Base-by-base conservation (phyloP, 2,888 invertebrate species). In the Conomelus anceps region DNA sequence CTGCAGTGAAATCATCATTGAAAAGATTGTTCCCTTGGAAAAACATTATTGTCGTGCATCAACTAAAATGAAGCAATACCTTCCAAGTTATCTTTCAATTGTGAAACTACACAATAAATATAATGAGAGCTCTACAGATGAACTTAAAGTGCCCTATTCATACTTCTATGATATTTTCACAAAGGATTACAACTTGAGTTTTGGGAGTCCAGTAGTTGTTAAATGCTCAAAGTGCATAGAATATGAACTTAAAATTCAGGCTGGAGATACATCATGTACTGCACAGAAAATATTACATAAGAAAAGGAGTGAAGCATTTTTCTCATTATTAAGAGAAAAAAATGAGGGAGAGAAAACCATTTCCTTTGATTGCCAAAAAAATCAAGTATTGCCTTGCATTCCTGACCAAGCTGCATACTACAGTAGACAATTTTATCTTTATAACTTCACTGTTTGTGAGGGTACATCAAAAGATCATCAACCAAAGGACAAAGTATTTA, bases 371-470 rank as follows among this genome's bases (percentile, higher is more conserved):
- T 84, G 84, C 17, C 84, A 84, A 13, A 84, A 84, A 22, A 84
- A 84, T 89, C 89, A 91, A 63, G 87, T 89, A 7, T 87, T 92
- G 7, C 92, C 92, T 3, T 92, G 92, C 88, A 90, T 92, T 23
- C 84, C 84, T 84, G 84, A 84, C 20, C 84, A 84, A 84, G 84
- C 84, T 22, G 84, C 84, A n/a, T 84, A 84, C 84, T 84, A 17
- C 13, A 84, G 84, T 22, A 84, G 84, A 22, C 84, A 84, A 84
- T 84, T 84, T 84, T 9, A 84, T 22, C 13, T 84, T 22, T 84
- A 22, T 84, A 84, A 84, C 84, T 84, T 84, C 22, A 84, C 84
- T 84, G 84, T 84, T 22, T 84, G 84, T 84, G 22, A 84, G 13
- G 84, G 41, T 17, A 41, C 41, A 20, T 41, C 41, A 17, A 41